Conservation (phyloP, 2,888 invertebrate genomes). For the Ditula angustiorana region DNA sequence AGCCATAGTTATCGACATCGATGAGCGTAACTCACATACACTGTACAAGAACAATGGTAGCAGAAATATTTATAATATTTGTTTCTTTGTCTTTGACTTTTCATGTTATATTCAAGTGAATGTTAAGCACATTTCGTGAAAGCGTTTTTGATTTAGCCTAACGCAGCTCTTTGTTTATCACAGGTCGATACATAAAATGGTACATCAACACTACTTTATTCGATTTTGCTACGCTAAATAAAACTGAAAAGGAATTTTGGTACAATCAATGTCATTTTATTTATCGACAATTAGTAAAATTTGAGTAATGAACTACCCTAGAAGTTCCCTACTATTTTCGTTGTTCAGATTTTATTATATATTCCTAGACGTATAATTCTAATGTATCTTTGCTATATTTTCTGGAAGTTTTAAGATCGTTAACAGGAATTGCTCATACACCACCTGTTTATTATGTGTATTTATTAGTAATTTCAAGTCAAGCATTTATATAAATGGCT, state of each 20-base stretch:
- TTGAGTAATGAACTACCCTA: not conserved
- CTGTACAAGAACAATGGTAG: not conserved
- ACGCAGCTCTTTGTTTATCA: not conserved
- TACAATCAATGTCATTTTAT: slow-evolving; percentile 18
- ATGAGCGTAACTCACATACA: not conserved
- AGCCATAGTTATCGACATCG: not conserved
- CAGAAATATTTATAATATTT: slow-evolving; percentile 4
- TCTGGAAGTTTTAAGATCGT: slow-evolving; percentile 1
- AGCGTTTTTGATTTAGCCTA: slow-evolving; percentile 7
- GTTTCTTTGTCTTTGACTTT: not conserved
- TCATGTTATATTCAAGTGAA: not conserved
- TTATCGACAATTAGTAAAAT: slow-evolving; percentile 10
- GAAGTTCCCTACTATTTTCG: not conserved
- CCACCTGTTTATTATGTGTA: slow-evolving; percentile 74
- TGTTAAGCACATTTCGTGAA: not conserved
- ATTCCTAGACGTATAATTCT: not conserved
- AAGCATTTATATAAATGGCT: slow-evolving; percentile 56
- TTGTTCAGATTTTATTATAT: slow-evolving; percentile 5
- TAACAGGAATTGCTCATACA: slow-evolving; percentile 81
- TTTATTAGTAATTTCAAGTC: slow-evolving; percentile 63
- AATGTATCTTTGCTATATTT: slow-evolving; percentile 2
- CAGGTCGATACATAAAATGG: slow-evolving; percentile 31
- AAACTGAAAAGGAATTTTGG: not conserved
- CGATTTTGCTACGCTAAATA: not conserved
- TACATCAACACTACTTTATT: not conserved